These are phyloP conservation scores for Salvelinus namaycush DNA, from an alignment of 2,113 vertebrate genomes.

Conservation along the genomic window DNA sequence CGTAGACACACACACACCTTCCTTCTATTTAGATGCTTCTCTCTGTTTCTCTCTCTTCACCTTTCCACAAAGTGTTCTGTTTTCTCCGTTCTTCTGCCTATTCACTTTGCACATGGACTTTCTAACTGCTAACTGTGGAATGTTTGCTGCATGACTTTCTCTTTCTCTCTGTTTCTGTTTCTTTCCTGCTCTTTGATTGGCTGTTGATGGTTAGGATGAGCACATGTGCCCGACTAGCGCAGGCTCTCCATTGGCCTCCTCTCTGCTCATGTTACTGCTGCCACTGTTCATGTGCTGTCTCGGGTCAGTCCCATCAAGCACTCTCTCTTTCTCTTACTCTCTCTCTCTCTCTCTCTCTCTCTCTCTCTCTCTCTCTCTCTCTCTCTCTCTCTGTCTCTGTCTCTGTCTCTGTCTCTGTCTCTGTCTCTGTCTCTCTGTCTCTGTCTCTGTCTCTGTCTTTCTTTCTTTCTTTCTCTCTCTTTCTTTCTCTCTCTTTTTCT, in stretches of 20 bases:
- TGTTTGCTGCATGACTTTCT: conserved; percentile 70
- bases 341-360: conserved; percentile 6
- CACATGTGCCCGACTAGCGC: conserved; percentile 87
- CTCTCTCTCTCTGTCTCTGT: no score
- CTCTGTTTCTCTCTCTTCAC: conserved; percentile 6
- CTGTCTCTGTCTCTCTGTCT: neutral
- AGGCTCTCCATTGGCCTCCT: conserved; percentile 88
- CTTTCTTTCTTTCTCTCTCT: neutral
- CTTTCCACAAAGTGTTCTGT: conserved; percentile 6
- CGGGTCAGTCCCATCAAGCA: conserved; percentile 89
- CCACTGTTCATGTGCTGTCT: conserved; percentile 93
- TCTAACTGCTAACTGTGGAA: conserved; percentile 51
- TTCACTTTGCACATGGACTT: conserved; percentile 32
- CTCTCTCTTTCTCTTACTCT: conserved; percentile 42
- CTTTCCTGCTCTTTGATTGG: conserved; percentile 66
- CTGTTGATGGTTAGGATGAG: conserved; percentile 87
- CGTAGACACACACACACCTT: conserved; percentile 51
- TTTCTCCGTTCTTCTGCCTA: conserved; percentile 14
- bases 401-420: neutral
- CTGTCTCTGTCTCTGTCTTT: neutral
- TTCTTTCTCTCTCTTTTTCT: neutral
- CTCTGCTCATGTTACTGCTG: conserved; percentile 93
- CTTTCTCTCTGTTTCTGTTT: conserved; percentile 47
- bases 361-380: no score
- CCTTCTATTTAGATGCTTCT: conserved; percentile 19